Conservation (phyloP, 2,113 vertebrate genomes). For the Arenaria interpres region DNA sequence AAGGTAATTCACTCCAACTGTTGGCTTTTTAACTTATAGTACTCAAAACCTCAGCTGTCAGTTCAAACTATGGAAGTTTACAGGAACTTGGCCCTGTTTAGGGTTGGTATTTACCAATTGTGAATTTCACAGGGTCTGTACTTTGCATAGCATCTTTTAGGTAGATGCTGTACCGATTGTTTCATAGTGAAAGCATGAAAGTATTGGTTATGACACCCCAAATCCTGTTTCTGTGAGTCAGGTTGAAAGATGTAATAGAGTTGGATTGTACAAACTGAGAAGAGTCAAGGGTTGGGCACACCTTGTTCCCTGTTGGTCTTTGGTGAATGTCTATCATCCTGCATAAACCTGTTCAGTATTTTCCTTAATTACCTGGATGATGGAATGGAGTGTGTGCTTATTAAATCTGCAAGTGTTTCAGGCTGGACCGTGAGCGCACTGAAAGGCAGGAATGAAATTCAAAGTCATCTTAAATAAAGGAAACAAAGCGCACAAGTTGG, state of each 20-base stretch:
- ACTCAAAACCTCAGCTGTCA: background rate
- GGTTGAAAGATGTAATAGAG: background rate
- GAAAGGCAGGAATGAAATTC: background rate
- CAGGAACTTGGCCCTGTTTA: background rate
- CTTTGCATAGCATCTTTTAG: background rate
- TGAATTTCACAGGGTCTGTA: background rate
- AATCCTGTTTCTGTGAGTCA: background rate
- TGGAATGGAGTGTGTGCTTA: background rate
- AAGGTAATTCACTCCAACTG: background rate
- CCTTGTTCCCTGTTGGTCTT: background rate
- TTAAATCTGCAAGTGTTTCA: background rate
- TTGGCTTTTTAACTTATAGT: background rate
- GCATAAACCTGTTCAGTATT: background rate
- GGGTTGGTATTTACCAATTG: background rate
- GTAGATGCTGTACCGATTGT: background rate
- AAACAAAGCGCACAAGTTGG: background rate
- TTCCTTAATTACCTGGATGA: background rate
- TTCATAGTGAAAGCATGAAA: background rate
- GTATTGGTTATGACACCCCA: background rate
- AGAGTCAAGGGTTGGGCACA: background rate
- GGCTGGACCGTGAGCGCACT: rapidly evolving
- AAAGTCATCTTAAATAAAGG: background rate
- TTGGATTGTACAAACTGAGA: rapidly evolving
- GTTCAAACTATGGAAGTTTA: background rate
- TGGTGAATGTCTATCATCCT: background rate